A percentile compares a stretch with the other conserved stretches of the same genome.
phyloP scores from a whole-genome alignment of 2,113 vertebrate genomes.

The Dicrurus megarhynchus region DNA sequence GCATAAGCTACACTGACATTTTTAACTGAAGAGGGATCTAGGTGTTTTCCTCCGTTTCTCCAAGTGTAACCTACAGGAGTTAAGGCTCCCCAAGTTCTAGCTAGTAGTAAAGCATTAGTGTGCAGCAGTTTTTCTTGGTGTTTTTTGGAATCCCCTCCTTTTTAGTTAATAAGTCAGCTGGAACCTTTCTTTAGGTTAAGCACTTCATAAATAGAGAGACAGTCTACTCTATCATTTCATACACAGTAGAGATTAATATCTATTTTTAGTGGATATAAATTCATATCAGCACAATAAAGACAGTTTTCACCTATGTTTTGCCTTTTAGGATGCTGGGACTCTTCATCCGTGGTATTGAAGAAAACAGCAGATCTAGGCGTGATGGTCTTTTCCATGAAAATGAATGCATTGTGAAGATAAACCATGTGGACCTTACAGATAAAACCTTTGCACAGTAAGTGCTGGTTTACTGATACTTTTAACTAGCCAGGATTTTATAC shows the following conservation, averaged over 20 bases:
- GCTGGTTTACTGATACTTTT: background rate
- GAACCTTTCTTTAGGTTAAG: background rate
- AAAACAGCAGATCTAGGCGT: conserved; percentile 87
- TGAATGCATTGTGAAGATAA: conserved; percentile 94
- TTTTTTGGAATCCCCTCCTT: background rate
- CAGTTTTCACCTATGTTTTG: background rate
- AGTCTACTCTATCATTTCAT: background rate
- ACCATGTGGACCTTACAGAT: conserved; percentile 86
- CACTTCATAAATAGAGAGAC: background rate
- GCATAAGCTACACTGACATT: background rate
- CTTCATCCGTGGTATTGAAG: conserved; percentile 90
- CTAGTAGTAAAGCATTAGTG: background rate
- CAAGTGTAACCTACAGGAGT: background rate
- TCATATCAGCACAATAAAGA: background rate
- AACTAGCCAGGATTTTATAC: background rate
- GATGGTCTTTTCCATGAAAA: conserved; percentile 90
- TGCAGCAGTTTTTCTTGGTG: background rate
- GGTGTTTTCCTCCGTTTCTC: background rate
- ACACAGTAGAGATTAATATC: background rate
- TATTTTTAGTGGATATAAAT: conserved; percentile 4
- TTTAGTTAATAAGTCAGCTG: background rate
- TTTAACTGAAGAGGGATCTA: background rate
- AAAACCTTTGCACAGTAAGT: conserved; percentile 95
- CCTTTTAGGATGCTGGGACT: conserved; percentile 85
- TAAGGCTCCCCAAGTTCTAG: background rate